These are phyloP conservation scores for Pomatostomus ruficeps DNA, from an alignment of 2,113 vertebrate species.

Conservation along the genomic window DNA sequence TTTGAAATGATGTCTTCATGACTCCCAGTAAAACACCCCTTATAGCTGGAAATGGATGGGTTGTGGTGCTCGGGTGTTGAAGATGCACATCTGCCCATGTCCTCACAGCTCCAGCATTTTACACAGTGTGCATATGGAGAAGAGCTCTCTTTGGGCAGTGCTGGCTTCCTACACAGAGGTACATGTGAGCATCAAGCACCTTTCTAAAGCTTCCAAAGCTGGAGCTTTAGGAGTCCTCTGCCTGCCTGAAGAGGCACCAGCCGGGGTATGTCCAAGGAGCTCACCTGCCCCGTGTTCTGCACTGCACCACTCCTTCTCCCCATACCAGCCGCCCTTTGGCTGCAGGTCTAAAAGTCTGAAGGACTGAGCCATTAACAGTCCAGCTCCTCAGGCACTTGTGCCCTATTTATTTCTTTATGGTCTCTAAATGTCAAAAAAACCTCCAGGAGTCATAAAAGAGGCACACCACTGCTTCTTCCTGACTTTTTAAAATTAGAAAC, in stretches of 20 bases:
- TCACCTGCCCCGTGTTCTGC: background rate
- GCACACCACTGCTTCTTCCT: background rate
- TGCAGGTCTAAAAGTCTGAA: background rate
- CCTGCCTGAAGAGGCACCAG: background rate
- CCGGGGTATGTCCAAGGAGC: fast-evolving
- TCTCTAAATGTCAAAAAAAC: background rate
- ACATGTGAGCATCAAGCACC: fast-evolving
- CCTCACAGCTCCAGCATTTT: background rate
- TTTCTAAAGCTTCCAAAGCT: background rate
- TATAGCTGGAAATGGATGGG: fast-evolving
- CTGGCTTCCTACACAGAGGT: background rate
- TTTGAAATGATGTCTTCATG: fast-evolving
- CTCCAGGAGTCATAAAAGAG: background rate
- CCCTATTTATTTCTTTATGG: background rate
- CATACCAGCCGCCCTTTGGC: background rate
- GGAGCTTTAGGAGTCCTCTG: background rate
- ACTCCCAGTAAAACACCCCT: background rate
- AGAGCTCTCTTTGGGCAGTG: fast-evolving
- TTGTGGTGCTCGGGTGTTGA: background rate
- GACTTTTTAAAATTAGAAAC: background rate
- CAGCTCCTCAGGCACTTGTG: background rate
- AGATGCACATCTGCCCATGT: fast-evolving
- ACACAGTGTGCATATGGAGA: fast-evolving
- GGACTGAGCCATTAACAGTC: fast-evolving
- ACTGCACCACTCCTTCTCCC: background rate